These are phyloP conservation scores for Oreochromis spilurus DNA, from an alignment of 2,113 vertebrate genomes.

Conservation along the genomic window DNA sequence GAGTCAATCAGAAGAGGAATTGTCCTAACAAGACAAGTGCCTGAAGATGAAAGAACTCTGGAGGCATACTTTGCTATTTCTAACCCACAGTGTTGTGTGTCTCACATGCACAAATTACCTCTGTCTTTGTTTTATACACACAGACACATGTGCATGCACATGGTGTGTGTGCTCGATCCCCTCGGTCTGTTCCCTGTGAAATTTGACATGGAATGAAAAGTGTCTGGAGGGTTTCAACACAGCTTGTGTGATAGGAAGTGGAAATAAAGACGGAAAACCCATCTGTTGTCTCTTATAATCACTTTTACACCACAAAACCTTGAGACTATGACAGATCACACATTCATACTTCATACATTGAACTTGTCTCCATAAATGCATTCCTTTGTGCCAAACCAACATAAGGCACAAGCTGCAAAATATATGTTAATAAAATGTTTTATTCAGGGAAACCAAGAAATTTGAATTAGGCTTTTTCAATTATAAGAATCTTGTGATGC, in stretches of 20 bases:
- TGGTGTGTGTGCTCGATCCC: not conserved
- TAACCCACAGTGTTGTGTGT: not conserved
- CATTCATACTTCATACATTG: not conserved
- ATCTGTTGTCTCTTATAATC: not conserved
- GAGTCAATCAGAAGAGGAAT: conserved; percentile 57
- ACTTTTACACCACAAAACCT: rapidly evolving
- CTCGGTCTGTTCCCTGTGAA: not conserved
- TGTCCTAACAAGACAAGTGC: conserved; percentile 52
- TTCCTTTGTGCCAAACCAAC: not conserved
- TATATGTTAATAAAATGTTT: not conserved
- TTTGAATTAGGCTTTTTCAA: not conserved
- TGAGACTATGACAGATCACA: not conserved
- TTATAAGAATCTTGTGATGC: not conserved
- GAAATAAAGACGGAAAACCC: not conserved
- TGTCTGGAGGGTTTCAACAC: not conserved
- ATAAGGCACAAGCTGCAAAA: not conserved
- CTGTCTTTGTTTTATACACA: not conserved
- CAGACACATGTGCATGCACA: not conserved
- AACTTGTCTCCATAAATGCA: not conserved
- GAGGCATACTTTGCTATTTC: conserved; percentile 21
- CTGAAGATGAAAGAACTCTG: conserved; percentile 46
- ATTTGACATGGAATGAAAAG: not conserved
- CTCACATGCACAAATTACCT: not conserved
- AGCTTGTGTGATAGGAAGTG: not conserved
- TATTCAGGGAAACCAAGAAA: not conserved